A percentile compares a stretch with the other conserved stretches of the same genome.
phyloP scores from a whole-genome alignment of 2,888 invertebrate species.

The Orchesellides sinensis region DNA sequence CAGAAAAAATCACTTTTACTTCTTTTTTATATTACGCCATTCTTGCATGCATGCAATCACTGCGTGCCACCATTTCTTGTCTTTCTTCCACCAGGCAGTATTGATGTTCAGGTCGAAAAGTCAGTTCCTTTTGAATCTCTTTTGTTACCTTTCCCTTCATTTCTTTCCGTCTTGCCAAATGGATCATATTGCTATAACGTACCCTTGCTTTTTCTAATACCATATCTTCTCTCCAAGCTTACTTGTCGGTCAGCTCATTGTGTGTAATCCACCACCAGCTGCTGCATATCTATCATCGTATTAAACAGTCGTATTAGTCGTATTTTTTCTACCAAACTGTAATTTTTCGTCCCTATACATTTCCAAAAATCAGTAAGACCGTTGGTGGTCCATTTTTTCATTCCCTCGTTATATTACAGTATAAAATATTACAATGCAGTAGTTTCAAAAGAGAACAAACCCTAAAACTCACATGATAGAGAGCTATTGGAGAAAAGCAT shows the following conservation, averaged over 20 bases:
- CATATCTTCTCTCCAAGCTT: not conserved
- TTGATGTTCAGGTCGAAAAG: constrained; percentile 43
- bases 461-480: constrained; percentile 21
- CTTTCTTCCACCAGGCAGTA: constrained; percentile 7
- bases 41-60: constrained; percentile 40
- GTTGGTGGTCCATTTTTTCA: constrained; percentile 52
- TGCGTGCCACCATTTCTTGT: not conserved
- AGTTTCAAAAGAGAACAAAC: constrained; percentile 1
- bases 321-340: constrained; percentile 1
- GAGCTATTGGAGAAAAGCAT: constrained; percentile 21
- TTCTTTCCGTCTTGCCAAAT: not conserved
- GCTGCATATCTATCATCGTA: constrained; percentile 7
- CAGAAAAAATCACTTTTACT: constrained; percentile 24
- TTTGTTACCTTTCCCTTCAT: constrained; percentile 3
- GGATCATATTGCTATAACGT: not conserved
- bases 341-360: constrained; percentile 1
- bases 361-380: constrained; percentile 18
- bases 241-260: not conserved
- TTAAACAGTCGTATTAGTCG: not conserved
- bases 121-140: constrained; percentile 8
- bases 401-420: not conserved
- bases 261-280: not conserved
- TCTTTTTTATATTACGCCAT: constrained; percentile 27
- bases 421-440: not conserved
- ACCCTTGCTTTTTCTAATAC: constrained; percentile 1